Evolutionary conservation across 2,113 vertebrate genomes (phyloP).

Genomic region (Todiramphus chloris): DNA sequence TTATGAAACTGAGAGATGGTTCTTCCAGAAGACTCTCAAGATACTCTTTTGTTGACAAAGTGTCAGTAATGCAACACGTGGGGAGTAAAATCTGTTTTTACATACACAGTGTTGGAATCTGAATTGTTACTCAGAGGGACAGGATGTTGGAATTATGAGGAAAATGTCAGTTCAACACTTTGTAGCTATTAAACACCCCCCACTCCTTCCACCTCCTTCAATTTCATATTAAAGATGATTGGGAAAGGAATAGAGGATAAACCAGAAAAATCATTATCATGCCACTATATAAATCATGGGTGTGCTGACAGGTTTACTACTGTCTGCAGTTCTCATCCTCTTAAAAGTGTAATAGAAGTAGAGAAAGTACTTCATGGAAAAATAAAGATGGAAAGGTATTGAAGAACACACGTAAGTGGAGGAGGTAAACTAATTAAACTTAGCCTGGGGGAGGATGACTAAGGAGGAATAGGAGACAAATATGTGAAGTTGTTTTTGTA

Average conservation of each 20-base stretch:
- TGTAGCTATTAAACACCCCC: not conserved
- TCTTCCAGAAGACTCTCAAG: not conserved
- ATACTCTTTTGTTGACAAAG: not conserved
- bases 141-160: not conserved
- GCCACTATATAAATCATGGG: not conserved
- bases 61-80: not conserved
- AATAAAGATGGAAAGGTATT: conserved; percentile 2
- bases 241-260: not conserved
- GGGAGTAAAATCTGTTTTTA: not conserved
- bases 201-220: not conserved
- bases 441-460: not conserved
- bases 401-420: not conserved
- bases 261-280: conserved; percentile 5
- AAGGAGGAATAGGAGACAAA: not conserved
- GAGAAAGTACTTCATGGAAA: not conserved
- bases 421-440: not conserved
- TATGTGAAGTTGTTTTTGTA: accelerated
- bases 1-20: not conserved
- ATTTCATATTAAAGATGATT: not conserved
- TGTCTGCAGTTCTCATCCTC: conserved; percentile 9
- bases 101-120: not conserved
- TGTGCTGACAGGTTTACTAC: conserved; percentile 41
- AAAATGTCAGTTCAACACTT: not conserved
- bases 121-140: not conserved
- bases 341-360: conserved; percentile 48